Base-by-base conservation (phyloP, 2,888 invertebrate species). In the Nineta flava region DNA sequence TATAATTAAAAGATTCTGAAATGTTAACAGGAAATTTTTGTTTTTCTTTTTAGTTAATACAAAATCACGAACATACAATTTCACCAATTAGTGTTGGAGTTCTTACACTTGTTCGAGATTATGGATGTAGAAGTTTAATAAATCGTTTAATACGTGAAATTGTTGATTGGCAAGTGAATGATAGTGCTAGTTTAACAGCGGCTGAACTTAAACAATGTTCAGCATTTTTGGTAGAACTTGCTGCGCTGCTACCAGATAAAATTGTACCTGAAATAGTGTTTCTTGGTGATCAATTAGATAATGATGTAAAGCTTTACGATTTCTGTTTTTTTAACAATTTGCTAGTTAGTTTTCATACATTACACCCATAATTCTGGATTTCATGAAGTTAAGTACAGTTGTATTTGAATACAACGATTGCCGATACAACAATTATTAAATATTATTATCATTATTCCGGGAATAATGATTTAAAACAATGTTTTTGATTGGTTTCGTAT, bases 91-190 rank as follows among this genome's bases (percentile, higher is more conserved):
- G 84, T 26, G 74, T 76, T 51, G 84, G 83, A 26, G 77, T 88
- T 1, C 74, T 80, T 35, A 72, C 81, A 52, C 70, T 88, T 58
- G 78, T 82, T 2, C 73, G 73, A 54, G 75, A 79, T 46, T 83
- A 77, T 65, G 75, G 75, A 10, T 77, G 81, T 54, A 78, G 76
- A 52, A 76, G 79, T 48, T 74, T 88, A 58, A 75, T 87, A 38
- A 76, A 77, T 53, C 83, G 85, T 62, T 75, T 90, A 61, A 76
- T 86, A 7, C 70, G 75, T 48, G 84, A 85, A 67, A 78, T 88
- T 53, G 80, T 79, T 1, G 79, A 82, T 62, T 78, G 80, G 51
- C 77, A 86, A 57, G 64, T 72, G 9, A 68, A 71, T 45, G 77
- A 79, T 54, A 61, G 61, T 26, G 61, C 72, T 63, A 50, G 67